A percentile compares a stretch with the other conserved stretches of the same genome.
Evolutionary conservation across 2,888 invertebrate species (phyloP).

Genomic region (Heterodera filipjevi): DNA sequence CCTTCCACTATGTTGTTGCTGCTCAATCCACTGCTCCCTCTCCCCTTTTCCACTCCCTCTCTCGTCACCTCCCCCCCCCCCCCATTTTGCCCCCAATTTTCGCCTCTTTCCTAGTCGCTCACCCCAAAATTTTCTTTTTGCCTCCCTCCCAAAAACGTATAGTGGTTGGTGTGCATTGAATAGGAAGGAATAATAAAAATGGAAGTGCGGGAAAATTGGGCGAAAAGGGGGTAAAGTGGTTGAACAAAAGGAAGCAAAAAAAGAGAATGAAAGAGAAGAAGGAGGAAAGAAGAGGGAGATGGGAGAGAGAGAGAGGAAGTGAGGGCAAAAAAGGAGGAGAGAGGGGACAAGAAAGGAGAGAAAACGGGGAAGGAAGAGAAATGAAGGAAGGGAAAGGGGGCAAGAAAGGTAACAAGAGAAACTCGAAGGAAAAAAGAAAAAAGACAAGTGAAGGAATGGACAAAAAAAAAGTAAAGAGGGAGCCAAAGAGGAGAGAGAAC

Average conservation of each 20-base stretch:
- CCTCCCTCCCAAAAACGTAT: constrained; percentile 6
- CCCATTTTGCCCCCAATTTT: constrained; percentile 11
- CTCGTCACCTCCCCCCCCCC: not conserved
- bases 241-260: not conserved
- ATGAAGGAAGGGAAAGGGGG: no score
- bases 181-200: not conserved
- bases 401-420: no score
- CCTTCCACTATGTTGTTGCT: no score
- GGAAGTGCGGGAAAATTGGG: constrained; percentile 6
- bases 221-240: not conserved
- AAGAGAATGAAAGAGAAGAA: not conserved
- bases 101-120: not conserved
- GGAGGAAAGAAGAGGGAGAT: not conserved
- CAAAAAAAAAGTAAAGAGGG: not conserved
- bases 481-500: not conserved
- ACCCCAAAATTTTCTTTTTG: constrained; percentile 4
- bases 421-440: no score
- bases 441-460: not conserved
- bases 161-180: constrained; percentile 9
- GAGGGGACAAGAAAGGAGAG: not conserved
- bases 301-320: not conserved
- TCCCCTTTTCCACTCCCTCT: not conserved
- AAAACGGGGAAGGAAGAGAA: no score
- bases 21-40: no score
- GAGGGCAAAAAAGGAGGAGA: not conserved